These are phyloP conservation scores for Lepus timidus DNA, from an alignment of 2,113 vertebrate species.

Conservation along the genomic window DNA sequence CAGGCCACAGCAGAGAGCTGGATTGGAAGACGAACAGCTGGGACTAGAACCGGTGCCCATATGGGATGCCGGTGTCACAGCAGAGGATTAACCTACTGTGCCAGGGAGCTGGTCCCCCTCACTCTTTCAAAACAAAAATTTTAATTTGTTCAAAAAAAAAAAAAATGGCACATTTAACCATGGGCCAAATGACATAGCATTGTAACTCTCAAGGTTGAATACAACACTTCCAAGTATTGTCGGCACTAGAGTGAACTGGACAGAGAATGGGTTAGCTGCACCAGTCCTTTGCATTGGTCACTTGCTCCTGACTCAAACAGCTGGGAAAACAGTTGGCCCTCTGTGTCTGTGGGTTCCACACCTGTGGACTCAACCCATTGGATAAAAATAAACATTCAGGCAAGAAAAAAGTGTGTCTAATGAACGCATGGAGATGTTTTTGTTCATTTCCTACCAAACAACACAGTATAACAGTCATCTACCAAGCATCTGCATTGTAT, in stretches of 20 bases:
- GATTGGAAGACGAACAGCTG: too few relatives aligned
- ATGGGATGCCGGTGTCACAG: too few relatives aligned
- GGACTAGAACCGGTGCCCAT: too few relatives aligned
- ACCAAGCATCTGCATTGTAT: not conserved
- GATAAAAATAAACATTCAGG: not conserved
- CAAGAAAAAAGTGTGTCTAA: not conserved
- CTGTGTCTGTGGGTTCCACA: not conserved
- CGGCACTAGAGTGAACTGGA: not conserved
- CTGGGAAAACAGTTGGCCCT: not conserved
- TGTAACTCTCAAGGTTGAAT: not conserved
- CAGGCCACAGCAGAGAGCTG: too few relatives aligned
- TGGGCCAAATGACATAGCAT: not conserved
- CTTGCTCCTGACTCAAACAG: conserved; percentile 19
- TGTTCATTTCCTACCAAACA: not conserved
- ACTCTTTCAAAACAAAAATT: conserved; percentile 29
- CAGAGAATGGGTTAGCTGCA: not conserved
- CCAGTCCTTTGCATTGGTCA: not conserved
- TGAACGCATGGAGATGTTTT: not conserved
- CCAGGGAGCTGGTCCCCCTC: too few relatives aligned
- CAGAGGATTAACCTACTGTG: too few relatives aligned
- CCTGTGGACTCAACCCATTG: not conserved
- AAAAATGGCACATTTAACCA: not conserved
- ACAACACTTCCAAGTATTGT: not conserved
- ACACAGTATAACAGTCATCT: not conserved
- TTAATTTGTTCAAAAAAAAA: not conserved